Conservation (phyloP, 2,888 invertebrate genomes). For the Ligdia adustata region DNA sequence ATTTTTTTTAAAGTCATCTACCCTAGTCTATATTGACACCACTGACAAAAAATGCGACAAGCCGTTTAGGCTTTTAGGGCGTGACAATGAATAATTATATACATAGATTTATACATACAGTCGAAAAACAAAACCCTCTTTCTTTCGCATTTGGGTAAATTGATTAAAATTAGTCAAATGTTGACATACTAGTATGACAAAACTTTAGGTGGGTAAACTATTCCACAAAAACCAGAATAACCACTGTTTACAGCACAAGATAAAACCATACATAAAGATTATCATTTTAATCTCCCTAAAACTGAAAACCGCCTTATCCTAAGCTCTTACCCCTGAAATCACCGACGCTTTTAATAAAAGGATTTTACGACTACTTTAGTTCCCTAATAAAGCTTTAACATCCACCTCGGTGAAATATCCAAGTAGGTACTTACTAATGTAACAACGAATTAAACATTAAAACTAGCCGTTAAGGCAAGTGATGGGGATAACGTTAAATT, state of each 20-base stretch:
- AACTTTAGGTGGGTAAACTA: no score
- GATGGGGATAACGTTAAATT: conserved; percentile 21
- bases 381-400: conserved; percentile 34
- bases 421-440: conserved; percentile 35
- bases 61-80: no score
- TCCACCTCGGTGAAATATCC: conserved; percentile 32
- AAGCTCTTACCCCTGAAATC: conserved; percentile 8
- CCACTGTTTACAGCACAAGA: background rate
- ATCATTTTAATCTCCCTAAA: background rate
- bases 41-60: no score
- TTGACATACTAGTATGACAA: no score
- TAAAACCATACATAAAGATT: conserved; percentile 1
- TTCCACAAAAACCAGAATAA: background rate
- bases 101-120: background rate
- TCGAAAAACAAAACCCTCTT: background rate
- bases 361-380: conserved; percentile 31
- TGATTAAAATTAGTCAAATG: no score
- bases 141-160: no score
- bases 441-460: conserved; percentile 33
- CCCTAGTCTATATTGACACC: no score
- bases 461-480: conserved; percentile 28
- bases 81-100: background rate
- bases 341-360: conserved; percentile 24
- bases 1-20: no score
- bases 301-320: background rate